These are phyloP conservation scores for Orthonychiurus folsomi DNA, from an alignment of 2,888 invertebrate genomes.

Conservation along the genomic window DNA sequence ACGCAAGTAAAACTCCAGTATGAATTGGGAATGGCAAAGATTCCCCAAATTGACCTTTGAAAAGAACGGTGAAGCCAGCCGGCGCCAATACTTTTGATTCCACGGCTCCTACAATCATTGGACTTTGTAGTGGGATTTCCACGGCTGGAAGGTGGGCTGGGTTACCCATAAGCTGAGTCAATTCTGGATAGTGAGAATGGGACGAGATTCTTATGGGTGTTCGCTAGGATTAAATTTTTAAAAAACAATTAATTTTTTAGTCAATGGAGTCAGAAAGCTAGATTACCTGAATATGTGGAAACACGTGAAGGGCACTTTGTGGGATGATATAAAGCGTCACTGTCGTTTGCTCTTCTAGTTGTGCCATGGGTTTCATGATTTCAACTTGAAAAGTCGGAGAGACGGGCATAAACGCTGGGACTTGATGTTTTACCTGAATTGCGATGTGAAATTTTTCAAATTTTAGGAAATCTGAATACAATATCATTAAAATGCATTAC, in stretches of 20 bases:
- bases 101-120: conserved; percentile 24
- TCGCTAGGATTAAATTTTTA: not conserved
- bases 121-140: conserved; percentile 34
- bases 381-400: conserved; percentile 31
- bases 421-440: conserved; percentile 14
- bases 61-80: conserved; percentile 26
- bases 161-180: not conserved
- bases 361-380: conserved; percentile 32
- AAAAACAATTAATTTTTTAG: too few relatives aligned
- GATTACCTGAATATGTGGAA: conserved; percentile 16
- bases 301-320: conserved; percentile 26
- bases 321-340: conserved; percentile 36
- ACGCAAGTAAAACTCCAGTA: conserved; percentile 20
- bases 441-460: too few relatives aligned
- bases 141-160: conserved; percentile 36
- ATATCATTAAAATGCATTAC: not conserved
- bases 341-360: conserved; percentile 33
- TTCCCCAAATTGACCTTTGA: conserved; percentile 16
- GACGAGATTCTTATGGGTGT: conserved; percentile 5
- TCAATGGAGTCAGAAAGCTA: conserved; percentile 1
- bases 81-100: conserved; percentile 29
- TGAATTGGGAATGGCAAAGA: conserved; percentile 16
- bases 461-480: too few relatives aligned
- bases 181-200: conserved; percentile 7
- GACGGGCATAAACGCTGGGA: conserved; percentile 28